Evolutionary conservation across 2,888 invertebrate genomes (phyloP).

Genomic region (Hemithea aestivaria): DNA sequence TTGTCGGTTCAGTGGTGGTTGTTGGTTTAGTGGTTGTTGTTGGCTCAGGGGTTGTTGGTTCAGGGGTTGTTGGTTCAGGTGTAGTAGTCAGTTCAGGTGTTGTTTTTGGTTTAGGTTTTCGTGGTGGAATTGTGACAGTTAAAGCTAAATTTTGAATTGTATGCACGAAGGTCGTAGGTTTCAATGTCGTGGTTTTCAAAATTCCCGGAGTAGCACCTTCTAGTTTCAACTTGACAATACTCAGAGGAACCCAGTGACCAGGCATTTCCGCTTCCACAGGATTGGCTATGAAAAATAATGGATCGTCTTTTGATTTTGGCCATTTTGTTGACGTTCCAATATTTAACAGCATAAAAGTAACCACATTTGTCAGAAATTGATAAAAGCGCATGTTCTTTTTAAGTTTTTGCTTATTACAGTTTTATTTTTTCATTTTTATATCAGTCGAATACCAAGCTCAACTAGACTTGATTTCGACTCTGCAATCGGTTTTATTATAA

Average conservation of each 20-base stretch:
- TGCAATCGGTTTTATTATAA: neutral
- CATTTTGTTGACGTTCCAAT: constrained; percentile 20
- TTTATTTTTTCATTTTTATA: constrained; percentile 1
- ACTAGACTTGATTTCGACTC: too few species aligned
- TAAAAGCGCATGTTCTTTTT: constrained; percentile 1
- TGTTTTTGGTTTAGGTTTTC: too few species aligned
- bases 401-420: neutral
- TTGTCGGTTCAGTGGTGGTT: too few species aligned
- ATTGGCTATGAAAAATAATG: constrained; percentile 47
- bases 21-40: too few species aligned
- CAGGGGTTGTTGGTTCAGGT: too few species aligned
- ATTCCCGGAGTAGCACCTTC: constrained; percentile 22
- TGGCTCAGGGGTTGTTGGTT: too few species aligned
- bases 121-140: too few species aligned
- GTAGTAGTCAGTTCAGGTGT: too few species aligned
- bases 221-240: constrained; percentile 47
- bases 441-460: too few species aligned
- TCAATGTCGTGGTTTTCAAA: too few species aligned
- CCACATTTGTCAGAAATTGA: constrained; percentile 30
- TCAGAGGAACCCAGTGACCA: constrained; percentile 56
- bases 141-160: too few species aligned
- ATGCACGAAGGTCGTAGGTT: too few species aligned
- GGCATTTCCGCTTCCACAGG: constrained; percentile 56
- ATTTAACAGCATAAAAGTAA: constrained; percentile 11
- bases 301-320: constrained; percentile 28